phyloP scores from a whole-genome alignment of 2,888 invertebrate genomes.

The Caenorhabditis sinica region DNA sequence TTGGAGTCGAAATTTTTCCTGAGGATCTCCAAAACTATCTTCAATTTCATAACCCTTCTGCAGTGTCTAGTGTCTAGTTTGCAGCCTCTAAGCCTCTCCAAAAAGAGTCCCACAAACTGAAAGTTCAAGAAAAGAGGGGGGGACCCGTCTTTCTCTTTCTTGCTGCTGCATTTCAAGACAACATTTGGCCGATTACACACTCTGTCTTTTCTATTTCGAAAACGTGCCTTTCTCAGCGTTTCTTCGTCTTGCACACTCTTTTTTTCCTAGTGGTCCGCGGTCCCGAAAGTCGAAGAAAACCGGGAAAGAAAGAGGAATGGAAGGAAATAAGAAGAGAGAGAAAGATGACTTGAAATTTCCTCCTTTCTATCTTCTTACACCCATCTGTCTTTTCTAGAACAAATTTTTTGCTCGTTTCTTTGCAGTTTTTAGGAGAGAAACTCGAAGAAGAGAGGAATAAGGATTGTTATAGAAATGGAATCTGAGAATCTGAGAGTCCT shows the following conservation, averaged over 20 bases:
- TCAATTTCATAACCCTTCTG: too few species aligned
- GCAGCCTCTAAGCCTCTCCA: background rate
- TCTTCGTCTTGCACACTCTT: background rate
- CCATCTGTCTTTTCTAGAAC: constrained; percentile 11
- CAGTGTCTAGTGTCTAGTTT: too few species aligned
- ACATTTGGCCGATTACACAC: constrained; percentile 56
- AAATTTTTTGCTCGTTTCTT: background rate
- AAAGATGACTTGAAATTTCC: constrained; percentile 58
- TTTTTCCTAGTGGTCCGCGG: too few species aligned
- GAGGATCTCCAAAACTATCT: too few species aligned
- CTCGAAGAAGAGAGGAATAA: background rate
- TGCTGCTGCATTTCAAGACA: constrained; percentile 55
- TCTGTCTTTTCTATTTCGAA: constrained; percentile 6
- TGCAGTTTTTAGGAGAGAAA: background rate
- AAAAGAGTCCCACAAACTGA: constrained; percentile 3
- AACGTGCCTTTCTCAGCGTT: constrained; percentile 12
- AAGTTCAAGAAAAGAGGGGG: background rate
- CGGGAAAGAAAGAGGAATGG: background rate
- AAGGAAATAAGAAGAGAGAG: constrained; percentile 6
- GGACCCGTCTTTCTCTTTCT: background rate
- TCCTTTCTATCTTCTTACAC: constrained; percentile 29
- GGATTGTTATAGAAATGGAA: background rate
- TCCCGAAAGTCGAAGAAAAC: background rate
- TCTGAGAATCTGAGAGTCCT: too few species aligned
- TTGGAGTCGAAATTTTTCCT: too few species aligned